Conservation (phyloP, 2,113 vertebrate species). For the Anhinga anhinga region DNA sequence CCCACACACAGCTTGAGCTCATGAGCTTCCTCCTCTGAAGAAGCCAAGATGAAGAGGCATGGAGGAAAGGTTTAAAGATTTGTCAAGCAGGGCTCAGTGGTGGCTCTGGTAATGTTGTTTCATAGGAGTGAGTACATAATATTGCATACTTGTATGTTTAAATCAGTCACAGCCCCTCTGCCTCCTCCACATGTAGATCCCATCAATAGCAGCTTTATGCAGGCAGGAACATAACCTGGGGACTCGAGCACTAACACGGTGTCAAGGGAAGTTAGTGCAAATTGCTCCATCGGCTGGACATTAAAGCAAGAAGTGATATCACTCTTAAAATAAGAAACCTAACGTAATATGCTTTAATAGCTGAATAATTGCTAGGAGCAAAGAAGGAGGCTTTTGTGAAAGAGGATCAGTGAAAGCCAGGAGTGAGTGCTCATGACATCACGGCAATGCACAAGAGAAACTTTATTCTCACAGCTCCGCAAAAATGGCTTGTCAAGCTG, state of each 20-base stretch:
- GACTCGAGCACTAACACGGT: constrained; percentile 58
- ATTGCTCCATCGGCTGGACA: constrained; percentile 74
- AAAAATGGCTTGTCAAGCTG: constrained; percentile 64
- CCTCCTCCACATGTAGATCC: constrained; percentile 10
- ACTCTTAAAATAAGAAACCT: constrained; percentile 81
- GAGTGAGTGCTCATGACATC: constrained; percentile 85
- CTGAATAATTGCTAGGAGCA: constrained; percentile 71
- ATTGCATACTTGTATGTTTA: constrained; percentile 1
- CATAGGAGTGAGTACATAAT: background rate
- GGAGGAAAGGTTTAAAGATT: background rate
- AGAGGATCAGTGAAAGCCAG: constrained; percentile 59
- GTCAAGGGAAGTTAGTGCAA: constrained; percentile 76
- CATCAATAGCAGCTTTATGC: constrained; percentile 74
- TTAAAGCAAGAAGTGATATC: constrained; percentile 76
- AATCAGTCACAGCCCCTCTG: constrained; percentile 10
- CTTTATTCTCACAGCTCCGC: constrained; percentile 76
- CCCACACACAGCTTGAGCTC: background rate
- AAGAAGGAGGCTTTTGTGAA: constrained; percentile 80
- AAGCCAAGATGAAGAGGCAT: background rate
- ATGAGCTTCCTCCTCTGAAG: background rate
- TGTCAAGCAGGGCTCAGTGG: background rate
- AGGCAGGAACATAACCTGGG: constrained; percentile 65
- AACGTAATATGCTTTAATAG: constrained; percentile 81
- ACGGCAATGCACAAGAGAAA: constrained; percentile 80
- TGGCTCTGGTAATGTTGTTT: background rate